Conservation (phyloP, 2,888 invertebrate genomes). For the Drosophila paramelanica region DNA sequence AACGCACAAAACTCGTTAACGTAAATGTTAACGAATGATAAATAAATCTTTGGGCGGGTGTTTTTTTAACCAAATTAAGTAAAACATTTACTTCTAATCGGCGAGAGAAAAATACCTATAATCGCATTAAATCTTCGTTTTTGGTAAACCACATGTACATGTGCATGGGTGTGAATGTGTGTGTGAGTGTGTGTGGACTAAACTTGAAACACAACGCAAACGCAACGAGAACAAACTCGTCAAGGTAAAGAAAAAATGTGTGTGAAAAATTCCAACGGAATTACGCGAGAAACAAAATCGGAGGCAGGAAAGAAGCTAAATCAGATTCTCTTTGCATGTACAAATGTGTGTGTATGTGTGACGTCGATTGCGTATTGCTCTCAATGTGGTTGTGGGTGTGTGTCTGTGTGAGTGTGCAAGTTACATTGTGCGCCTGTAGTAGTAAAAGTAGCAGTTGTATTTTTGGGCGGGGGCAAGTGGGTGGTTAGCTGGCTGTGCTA, state of each 20-base stretch:
- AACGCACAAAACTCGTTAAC: conserved; percentile 11
- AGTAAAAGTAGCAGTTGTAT: conserved; percentile 31
- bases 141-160: conserved; percentile 47
- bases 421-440: conserved; percentile 36
- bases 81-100: conserved; percentile 23
- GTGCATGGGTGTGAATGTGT: conserved; percentile 28
- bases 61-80: conserved; percentile 36
- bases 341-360: conserved; percentile 24
- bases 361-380: conserved; percentile 49
- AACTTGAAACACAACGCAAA: conserved; percentile 72
- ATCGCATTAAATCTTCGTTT: conserved; percentile 41
- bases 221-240: conserved; percentile 66
- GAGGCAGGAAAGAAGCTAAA: conserved; percentile 44
- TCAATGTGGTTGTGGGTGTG: conserved; percentile 7
- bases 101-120: conserved; percentile 22
- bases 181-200: conserved; percentile 48
- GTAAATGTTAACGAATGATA: conserved; percentile 19
- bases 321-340: conserved; percentile 38
- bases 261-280: conserved; percentile 73
- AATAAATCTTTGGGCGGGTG: conserved; percentile 29
- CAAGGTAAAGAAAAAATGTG: conserved; percentile 69
- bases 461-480: conserved; percentile 53
- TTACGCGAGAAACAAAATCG: conserved; percentile 65
- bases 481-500: conserved; percentile 18
- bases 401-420: conserved; percentile 23